phyloP scores from a whole-genome alignment of 1,140 invertebrate species.

The Diabrotica virgifera region DNA sequence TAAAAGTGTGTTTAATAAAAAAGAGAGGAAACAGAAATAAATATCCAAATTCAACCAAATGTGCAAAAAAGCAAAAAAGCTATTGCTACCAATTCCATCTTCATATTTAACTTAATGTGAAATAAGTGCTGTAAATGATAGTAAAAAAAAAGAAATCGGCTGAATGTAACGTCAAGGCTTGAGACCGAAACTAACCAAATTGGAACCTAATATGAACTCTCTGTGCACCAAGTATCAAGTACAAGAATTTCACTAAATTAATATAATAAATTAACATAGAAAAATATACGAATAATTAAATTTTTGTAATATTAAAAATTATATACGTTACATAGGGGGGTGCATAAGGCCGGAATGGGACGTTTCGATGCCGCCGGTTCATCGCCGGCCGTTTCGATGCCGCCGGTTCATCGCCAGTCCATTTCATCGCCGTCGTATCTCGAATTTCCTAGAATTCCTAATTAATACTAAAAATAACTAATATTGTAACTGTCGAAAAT shows the following conservation, averaged over 20 bases:
- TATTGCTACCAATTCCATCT: neutral
- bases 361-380: too few species aligned
- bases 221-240: neutral
- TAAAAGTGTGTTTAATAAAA: neutral
- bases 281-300: too few species aligned
- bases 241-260: constrained; percentile 4
- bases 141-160: neutral
- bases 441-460: too few species aligned
- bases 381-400: too few species aligned
- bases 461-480: too few species aligned
- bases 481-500: too few species aligned
- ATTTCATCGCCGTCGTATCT: too few species aligned
- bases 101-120: neutral
- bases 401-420: too few species aligned
- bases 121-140: neutral
- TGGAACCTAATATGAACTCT: constrained; percentile 19
- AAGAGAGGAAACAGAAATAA: neutral
- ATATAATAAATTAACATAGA: constrained; percentile 13
- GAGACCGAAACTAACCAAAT: constrained; percentile 22
- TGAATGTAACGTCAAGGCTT: constrained; percentile 7
- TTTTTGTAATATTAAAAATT: too few species aligned
- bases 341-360: too few species aligned
- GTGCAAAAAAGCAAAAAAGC: constrained; percentile 1
- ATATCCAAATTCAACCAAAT: neutral
- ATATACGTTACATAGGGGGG: too few species aligned